A percentile compares a stretch with the other conserved stretches of the same genome.
Evolutionary conservation across 2,888 invertebrate genomes (phyloP).

Genomic region (Drosophila neutralis): DNA sequence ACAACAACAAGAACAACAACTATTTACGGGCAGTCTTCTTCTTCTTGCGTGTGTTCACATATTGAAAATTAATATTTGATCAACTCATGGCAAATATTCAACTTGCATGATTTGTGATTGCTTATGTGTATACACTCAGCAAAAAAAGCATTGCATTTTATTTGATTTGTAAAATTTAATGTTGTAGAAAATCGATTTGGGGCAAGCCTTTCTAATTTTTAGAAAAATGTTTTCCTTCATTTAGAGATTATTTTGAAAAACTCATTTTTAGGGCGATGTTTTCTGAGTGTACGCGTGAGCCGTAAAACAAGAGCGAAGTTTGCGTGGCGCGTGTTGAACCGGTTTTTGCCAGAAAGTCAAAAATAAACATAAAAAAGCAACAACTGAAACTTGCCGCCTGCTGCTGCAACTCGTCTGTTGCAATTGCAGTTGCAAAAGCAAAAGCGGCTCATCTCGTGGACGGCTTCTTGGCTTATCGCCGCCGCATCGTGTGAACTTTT

Average conservation of each 20-base stretch:
- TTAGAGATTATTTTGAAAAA: neutral
- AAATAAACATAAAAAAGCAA: neutral
- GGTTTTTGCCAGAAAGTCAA: slow-evolving; percentile 34
- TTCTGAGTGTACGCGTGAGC: neutral
- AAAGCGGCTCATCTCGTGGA: slow-evolving; percentile 52
- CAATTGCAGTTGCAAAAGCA: neutral
- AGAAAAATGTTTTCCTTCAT: neutral
- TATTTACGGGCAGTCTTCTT: slow-evolving; percentile 21
- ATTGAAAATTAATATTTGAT: slow-evolving; percentile 76
- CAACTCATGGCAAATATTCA: slow-evolving; percentile 39
- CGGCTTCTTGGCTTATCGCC: slow-evolving; percentile 49
- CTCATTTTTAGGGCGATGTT: neutral
- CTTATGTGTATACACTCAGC: slow-evolving; percentile 8
- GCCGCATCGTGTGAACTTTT: slow-evolving; percentile 68
- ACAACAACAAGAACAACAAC: slow-evolving; percentile 29
- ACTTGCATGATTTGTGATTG: slow-evolving; percentile 33
- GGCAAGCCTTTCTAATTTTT: neutral
- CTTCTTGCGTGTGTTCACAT: slow-evolving; percentile 32
- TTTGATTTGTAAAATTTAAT: too few relatives aligned
- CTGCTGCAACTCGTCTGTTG: slow-evolving; percentile 30
- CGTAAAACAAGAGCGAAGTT: neutral
- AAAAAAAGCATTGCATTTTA: neutral
- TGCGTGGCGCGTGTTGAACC: slow-evolving; percentile 56
- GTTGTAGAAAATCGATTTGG: neutral
- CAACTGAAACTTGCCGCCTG: slow-evolving; percentile 27